Base-by-base conservation (phyloP, 2,113 vertebrate species). In the Phoenicopterus ruber region DNA sequence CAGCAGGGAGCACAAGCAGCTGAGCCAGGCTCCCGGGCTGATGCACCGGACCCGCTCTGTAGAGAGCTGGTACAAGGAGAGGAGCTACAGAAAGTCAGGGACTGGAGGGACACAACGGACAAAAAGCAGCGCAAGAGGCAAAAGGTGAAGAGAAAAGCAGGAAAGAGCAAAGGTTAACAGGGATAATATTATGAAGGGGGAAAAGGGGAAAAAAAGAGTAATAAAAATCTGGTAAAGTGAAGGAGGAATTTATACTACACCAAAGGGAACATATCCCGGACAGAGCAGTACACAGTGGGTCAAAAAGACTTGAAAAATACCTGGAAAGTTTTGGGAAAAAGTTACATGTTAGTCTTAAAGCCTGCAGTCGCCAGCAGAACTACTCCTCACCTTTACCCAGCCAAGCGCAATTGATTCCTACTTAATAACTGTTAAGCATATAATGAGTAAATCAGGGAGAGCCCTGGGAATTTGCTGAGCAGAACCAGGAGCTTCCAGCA, bases 191-290 rank as follows among this genome's bases (percentile, higher is more conserved):
- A 21, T 4, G 34, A 47, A 40, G 28, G 25, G 11, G 7, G 15
- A 9, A 15, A 5, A 0, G 25, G 11, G 7, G 15, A 9, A 15
- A 5, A 0, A 2, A 32, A 10, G 9, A 49, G 5, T 17, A 71
- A 67, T 32, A 71, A 77, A 61, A 81, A 73, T 29, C 25, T 81
- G 11, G 20, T 44, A 15, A 90, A 72, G 46, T 7, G 11, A 90
- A 83, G 42, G 13, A 76, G 22, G 16, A 85, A 63, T 67, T 90
- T 72, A 6, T 49, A 77, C 38, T 38, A 58, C 34, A 57, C 31
- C 13, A 54, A 88, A 83, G 63, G 32, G 55, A 89, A 73, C 11
- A 6, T 7, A 20, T 31, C 21, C 32, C 44, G 34, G 50, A 70
- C 58, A 92, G 2, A 54, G 12, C 17, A 49, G 31, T 5, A 59